Evolutionary conservation across 2,113 vertebrate genomes (phyloP), one percentile per base, ranked within the genome.

Genomic region (Hyperopisus bebe): DNA sequence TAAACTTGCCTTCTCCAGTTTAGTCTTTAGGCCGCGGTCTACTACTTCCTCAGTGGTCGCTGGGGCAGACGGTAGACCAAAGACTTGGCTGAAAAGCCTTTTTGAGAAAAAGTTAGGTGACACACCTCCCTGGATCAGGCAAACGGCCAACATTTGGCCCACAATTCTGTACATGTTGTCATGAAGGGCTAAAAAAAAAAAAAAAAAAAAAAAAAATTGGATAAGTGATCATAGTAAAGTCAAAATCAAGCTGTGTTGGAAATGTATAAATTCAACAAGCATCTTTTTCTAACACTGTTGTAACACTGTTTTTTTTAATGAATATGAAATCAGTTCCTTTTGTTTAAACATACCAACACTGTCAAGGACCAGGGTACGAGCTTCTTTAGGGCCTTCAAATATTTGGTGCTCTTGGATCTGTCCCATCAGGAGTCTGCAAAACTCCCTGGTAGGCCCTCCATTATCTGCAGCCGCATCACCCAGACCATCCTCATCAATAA

Each of bases 311-410:
- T 62, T 62, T 55, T 62, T 62, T n/a, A 62, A 62, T 70, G 62
- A 31, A 70, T 31, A 3, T 13, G n/a, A 31, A 13, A 70, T 31
- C 10, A 13, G 10, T 70, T 66, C 8, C 24, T 66, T n/a, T 2
- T 82, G 35, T 82, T 82, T 83, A 46, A 42, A 83, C 80, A 83
- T 83, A 83, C 80, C 80, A 44, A 83, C 80, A 83, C 80, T 83
- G 39, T 83, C 80, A 44, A 83, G 39, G 39, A 42, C 80, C 80
- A 83, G 39, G 80, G 39, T 83, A 2, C 80, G 80, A 42, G 80
- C 35, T 46, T 83, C 80, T 83, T 13, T 3, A 42, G 17, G 80
- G n/a, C 80, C 80, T 83, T 83, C 80, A 83, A 83, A 46, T 83
- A 83, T 83, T 46, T 39, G 80, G 80, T 83, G 80, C 39, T 19